Conservation (phyloP, 2,888 invertebrate genomes). For the Thereva nobilitata region DNA sequence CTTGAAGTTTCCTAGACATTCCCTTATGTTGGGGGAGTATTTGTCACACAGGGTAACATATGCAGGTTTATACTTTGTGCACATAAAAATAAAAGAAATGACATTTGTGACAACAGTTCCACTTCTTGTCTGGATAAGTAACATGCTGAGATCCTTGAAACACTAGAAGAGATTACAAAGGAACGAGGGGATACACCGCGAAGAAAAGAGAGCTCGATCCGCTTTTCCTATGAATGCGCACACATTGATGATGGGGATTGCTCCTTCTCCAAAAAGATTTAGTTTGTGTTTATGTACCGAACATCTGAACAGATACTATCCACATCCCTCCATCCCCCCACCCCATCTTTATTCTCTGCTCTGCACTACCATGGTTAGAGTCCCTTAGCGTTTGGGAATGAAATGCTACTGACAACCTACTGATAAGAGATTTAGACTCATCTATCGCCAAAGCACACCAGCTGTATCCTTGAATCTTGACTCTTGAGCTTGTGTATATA, state of each 20-base stretch:
- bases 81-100: constrained; percentile 29
- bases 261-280: constrained; percentile 9
- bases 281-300: constrained; percentile 16
- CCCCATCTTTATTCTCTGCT: no score
- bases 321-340: no score
- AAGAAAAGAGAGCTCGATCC: not conserved
- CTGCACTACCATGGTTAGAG: no score
- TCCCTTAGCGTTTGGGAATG: no score
- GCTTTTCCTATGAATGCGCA: not conserved
- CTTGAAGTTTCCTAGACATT: constrained; percentile 2
- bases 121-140: constrained; percentile 1
- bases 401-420: constrained; percentile 20
- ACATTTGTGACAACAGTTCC: constrained; percentile 21
- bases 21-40: not conserved
- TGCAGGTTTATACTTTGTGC: constrained; percentile 7
- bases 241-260: constrained; percentile 1
- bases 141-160: constrained; percentile 19
- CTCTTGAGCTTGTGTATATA: not conserved
- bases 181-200: not conserved
- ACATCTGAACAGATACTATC: not conserved
- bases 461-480: no score
- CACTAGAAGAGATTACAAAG: constrained; percentile 13
- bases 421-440: constrained; percentile 28
- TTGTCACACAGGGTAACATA: not conserved
- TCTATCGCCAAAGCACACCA: constrained; percentile 14